Evolutionary conservation across 2,113 vertebrate genomes (phyloP).

Genomic region (Acrocephalus kingi): DNA sequence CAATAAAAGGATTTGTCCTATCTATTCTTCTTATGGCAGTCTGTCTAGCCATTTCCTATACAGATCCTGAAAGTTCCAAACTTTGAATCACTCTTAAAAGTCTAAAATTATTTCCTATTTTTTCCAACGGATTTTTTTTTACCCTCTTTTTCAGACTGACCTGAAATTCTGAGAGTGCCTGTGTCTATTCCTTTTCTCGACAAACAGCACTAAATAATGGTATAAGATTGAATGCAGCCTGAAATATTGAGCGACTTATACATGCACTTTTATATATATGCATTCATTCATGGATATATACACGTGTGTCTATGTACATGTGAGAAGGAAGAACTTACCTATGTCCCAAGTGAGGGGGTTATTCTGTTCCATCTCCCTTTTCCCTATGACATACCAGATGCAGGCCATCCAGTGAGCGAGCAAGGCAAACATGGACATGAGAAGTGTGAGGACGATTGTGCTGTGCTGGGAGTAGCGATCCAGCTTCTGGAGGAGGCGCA

Average conservation of each 20-base stretch:
- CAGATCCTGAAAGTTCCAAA: not conserved
- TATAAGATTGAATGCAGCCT: not conserved
- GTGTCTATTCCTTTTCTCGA: not conserved
- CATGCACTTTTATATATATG: not conserved
- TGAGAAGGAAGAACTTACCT: conserved; percentile 75
- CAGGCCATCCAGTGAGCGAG: conserved; percentile 99
- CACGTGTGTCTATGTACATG: fast-evolving
- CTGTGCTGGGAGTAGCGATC: conserved; percentile 98
- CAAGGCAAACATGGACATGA: conserved; percentile 98
- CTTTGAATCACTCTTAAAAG: not conserved
- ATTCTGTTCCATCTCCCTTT: conserved; percentile 95
- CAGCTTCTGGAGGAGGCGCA: conserved; percentile 95
- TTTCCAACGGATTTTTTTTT: not conserved
- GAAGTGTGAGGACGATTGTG: conserved; percentile 92
- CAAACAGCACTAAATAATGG: not conserved
- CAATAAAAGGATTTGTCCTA: not conserved
- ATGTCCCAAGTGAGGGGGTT: conserved; percentile 92
- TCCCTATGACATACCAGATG: conserved; percentile 99
- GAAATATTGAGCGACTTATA: not conserved
- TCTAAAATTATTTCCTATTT: not conserved
- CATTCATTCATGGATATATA: not conserved
- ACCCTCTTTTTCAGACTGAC: not conserved
- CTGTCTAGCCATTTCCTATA: not conserved
- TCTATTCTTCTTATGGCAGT: fast-evolving
- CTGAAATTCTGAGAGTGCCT: not conserved